phyloP scores from a whole-genome alignment of 2,797 vertebrate species.

The Champsocephalus esox region DNA sequence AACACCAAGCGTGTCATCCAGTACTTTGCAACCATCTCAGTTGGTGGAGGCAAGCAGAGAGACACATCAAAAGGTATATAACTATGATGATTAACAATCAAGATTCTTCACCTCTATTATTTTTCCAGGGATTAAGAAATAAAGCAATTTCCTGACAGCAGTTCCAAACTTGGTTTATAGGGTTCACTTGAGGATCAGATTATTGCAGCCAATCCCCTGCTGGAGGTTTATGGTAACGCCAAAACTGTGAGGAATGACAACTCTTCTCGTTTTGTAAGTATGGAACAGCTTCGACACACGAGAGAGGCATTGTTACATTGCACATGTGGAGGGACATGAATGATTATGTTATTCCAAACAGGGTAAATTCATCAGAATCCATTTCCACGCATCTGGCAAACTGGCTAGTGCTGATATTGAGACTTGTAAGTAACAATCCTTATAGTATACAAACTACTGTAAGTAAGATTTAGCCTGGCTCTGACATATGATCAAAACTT shows the following conservation, averaged over 20 bases:
- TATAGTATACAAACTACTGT: neutral
- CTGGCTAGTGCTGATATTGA: conserved; percentile 92
- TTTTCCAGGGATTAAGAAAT: neutral
- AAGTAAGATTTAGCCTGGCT: neutral
- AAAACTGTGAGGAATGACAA: conserved; percentile 94
- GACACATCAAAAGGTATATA: conserved; percentile 35
- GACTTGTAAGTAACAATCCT: conserved; percentile 85
- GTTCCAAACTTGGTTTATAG: conserved; percentile 60
- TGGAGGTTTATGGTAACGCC: conserved; percentile 92
- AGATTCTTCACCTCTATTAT: neutral
- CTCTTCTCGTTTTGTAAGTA: conserved; percentile 91
- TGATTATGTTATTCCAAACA: conserved; percentile 31
- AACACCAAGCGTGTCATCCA: conserved; percentile 88
- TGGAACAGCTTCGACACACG: neutral
- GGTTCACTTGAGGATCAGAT: conserved; percentile 89
- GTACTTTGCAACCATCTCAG: conserved; percentile 84
- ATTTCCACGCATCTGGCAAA: conserved; percentile 84
- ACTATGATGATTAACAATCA: neutral
- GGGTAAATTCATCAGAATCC: conserved; percentile 88
- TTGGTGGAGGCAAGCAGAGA: conserved; percentile 67
- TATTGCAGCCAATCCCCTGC: conserved; percentile 87
- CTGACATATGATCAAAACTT: conserved; percentile 18
- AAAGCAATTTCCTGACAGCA: conserved; percentile 1
- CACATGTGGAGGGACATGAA: neutral
- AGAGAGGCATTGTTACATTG: no score